phyloP scores from a whole-genome alignment of 2,113 vertebrate genomes.

The Panurus biarmicus region DNA sequence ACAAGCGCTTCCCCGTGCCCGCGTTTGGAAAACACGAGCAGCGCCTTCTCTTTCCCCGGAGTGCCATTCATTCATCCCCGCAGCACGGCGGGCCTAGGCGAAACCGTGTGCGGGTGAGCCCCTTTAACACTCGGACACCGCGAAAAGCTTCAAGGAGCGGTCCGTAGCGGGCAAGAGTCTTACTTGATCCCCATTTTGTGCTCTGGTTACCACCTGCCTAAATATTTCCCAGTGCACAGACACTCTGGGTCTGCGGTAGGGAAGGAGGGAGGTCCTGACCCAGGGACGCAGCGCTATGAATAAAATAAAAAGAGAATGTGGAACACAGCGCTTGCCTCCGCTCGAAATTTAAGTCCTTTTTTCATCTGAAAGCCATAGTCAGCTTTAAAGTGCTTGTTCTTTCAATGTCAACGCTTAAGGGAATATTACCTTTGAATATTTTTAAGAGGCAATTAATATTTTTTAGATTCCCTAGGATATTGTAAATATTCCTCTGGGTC shows the following conservation, averaged over 20 bases:
- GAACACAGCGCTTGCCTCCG: neutral
- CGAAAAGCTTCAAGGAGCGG: neutral
- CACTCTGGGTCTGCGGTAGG: neutral
- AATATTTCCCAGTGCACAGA: neutral
- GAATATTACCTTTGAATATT: neutral
- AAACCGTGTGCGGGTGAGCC: neutral
- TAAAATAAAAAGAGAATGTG: neutral
- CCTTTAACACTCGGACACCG: neutral
- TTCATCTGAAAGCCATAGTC: neutral
- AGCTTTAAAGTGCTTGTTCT: neutral
- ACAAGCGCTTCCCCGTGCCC: neutral
- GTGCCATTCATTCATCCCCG: neutral
- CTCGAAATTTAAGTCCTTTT: neutral
- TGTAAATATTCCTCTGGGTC: neutral
- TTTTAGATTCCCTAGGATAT: neutral
- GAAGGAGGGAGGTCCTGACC: neutral
- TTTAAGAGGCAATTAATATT: neutral
- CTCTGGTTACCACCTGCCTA: neutral
- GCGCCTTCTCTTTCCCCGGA: neutral
- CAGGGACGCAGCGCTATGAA: neutral
- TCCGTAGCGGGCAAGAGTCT: rapidly evolving
- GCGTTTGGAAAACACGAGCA: neutral
- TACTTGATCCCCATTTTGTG: neutral
- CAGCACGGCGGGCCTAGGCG: neutral
- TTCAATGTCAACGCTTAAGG: neutral